Evolutionary conservation across 2,113 vertebrate genomes (phyloP).

Genomic region (Pachyramphus minor): DNA sequence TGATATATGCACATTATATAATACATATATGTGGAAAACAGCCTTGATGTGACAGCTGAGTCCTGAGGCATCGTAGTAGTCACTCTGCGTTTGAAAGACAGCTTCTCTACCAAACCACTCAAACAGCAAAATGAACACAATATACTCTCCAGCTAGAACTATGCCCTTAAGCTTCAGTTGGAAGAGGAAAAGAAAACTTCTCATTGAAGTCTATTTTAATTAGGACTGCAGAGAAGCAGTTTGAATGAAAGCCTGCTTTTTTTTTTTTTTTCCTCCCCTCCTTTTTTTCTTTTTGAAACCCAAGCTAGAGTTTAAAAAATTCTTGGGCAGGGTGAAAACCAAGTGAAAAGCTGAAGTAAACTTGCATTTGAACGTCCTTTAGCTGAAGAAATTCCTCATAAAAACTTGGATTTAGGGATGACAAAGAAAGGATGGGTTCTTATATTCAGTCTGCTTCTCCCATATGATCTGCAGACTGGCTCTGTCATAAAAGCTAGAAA

Average conservation of each 20-base stretch:
- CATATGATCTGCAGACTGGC: constrained; percentile 68
- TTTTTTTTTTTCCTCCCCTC: neutral
- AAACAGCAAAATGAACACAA: constrained; percentile 74
- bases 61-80: constrained; percentile 63
- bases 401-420: constrained; percentile 55
- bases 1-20: constrained; percentile 41
- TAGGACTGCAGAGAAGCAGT: constrained; percentile 68
- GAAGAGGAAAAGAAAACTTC: constrained; percentile 68
- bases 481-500: constrained; percentile 64
- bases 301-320: constrained; percentile 48
- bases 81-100: constrained; percentile 65
- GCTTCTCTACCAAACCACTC: constrained; percentile 67
- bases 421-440: constrained; percentile 60
- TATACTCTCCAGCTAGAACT: constrained; percentile 66
- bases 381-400: constrained; percentile 21
- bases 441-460: constrained; percentile 68
- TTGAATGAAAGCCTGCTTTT: constrained; percentile 1
- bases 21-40: constrained; percentile 49
- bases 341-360: constrained; percentile 23
- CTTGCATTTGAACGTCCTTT: constrained; percentile 36
- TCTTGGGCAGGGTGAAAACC: constrained; percentile 31
- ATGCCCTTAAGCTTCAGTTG: constrained; percentile 69
- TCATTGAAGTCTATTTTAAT: constrained; percentile 75
- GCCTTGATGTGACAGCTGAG: constrained; percentile 70
- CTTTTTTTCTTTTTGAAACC: neutral